phyloP scores from a whole-genome alignment of 2,797 vertebrate species.

The Galago senegalensis region DNA sequence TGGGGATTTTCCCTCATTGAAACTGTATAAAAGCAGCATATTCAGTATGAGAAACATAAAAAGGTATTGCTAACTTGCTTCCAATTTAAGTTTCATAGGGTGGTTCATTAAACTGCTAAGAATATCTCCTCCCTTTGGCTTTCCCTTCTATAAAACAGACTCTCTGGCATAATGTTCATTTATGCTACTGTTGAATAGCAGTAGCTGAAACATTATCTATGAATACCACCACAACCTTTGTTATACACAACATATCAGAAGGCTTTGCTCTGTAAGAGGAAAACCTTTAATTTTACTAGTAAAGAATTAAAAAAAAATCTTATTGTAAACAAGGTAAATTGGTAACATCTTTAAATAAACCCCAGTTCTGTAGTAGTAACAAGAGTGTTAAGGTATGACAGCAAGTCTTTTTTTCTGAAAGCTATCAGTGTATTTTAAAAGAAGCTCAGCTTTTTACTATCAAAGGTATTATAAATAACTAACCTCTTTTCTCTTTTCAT shows the following conservation, averaged over 20 bases:
- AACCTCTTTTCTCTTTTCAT: not conserved
- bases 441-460: constrained; percentile 15
- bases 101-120: constrained; percentile 18
- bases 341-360: constrained; percentile 5
- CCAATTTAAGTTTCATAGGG: not conserved
- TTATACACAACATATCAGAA: not conserved
- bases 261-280: not conserved
- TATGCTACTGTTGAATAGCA: not conserved
- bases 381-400: constrained; percentile 20
- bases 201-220: not conserved
- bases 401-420: constrained; percentile 41
- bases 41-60: not conserved
- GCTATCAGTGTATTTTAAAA: not conserved
- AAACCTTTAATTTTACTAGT: constrained; percentile 58
- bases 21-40: constrained; percentile 47
- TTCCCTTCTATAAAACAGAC: constrained; percentile 39
- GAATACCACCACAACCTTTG: not conserved
- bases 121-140: not conserved
- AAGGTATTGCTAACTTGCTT: constrained; percentile 29
- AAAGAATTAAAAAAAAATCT: not conserved
- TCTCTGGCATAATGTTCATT: not conserved
- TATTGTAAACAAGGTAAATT: constrained; percentile 25
- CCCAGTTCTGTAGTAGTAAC: constrained; percentile 18
- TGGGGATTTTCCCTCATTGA: constrained; percentile 15
- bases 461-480: constrained; percentile 30